Evolutionary conservation across 2,888 invertebrate genomes (phyloP), one percentile per base, ranked within the genome.

Genomic region (Cosmopolites sordidus): DNA sequence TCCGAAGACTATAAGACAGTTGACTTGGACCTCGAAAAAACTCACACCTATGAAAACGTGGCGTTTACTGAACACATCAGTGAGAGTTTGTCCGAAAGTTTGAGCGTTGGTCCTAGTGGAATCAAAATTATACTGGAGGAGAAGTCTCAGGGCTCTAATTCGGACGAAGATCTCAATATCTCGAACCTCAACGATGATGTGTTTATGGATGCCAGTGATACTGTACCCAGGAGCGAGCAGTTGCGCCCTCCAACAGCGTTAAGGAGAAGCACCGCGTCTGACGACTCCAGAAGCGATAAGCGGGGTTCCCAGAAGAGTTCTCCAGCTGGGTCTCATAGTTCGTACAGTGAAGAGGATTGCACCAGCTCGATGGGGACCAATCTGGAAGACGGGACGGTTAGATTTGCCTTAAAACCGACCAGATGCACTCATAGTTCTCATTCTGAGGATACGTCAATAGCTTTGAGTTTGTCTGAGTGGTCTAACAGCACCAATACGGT

Each of bases 401-500:
- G 87, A 69, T 84, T 87, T 66, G 89, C 86, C 1, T 70, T 89
- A 15, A 87, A 87, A 62, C 87, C 84, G 56, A 87, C 87, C 65
- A 89, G 87, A 69, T 89, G 88, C 66, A 89, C 89, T 0, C 87
- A 89, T 61, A 86, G 89, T 64, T 86, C 89, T 0, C 89, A 89
- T 73, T 89, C 90, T 4, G 90, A 91, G 72, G 91, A 91, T 65
- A 91, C 91, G 0, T 91, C 91, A 0, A 85, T 90, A 69, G 90
- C 90, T 14, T 75, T 91, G 22, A 90, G 90, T 66, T 84, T 89
- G 65, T 90, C 90, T 1, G 91, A 92, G 66, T 91, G 90, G 89
- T 90, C 90, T 0, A 90, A 89, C 30, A 90, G 89, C 46, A 90
- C 89, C 0, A 90, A 88, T 61, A 90, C 90, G 0, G 90, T 90